Evolutionary conservation across 2,888 invertebrate genomes (phyloP).

Genomic region (Blastobasis adustella): DNA sequence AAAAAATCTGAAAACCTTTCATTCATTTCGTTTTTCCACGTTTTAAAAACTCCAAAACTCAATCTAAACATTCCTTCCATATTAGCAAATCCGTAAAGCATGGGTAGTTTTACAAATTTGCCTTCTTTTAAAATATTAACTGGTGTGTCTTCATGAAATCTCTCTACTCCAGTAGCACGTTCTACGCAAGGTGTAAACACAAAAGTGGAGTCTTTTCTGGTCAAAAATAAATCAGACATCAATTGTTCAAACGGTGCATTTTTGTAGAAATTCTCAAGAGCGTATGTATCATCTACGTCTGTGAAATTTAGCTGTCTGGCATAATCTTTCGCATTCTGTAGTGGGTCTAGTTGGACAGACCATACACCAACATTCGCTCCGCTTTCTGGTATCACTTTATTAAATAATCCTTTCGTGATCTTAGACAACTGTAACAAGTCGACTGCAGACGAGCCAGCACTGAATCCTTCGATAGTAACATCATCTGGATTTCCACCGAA

Average conservation of each 20-base stretch:
- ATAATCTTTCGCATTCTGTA: constrained; percentile 26
- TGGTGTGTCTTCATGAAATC: constrained; percentile 33
- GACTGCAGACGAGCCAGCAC: constrained; percentile 33
- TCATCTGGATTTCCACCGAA: constrained; percentile 44
- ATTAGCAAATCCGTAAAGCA: constrained; percentile 37
- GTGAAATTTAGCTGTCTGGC: constrained; percentile 25
- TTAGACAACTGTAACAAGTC: constrained; percentile 35
- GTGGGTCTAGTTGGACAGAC: constrained; percentile 29
- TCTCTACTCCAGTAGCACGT: constrained; percentile 16
- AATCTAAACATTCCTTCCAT: constrained; percentile 39
- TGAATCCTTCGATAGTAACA: constrained; percentile 34
- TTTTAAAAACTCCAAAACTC: constrained; percentile 17
- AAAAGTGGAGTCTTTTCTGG: constrained; percentile 19
- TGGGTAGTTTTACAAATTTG: constrained; percentile 28
- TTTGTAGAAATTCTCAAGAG: constrained; percentile 37
- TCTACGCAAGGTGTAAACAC: constrained; percentile 16
- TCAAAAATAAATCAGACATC: constrained; percentile 15
- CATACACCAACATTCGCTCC: constrained; percentile 28
- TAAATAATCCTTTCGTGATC: constrained; percentile 29
- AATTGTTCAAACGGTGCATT: constrained; percentile 24
- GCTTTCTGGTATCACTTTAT: constrained; percentile 38
- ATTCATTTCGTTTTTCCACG: constrained; percentile 36
- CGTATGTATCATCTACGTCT: constrained; percentile 26
- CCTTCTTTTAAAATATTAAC: constrained; percentile 29
- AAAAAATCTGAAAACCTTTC: constrained; percentile 42